Evolutionary conservation across 2,113 vertebrate genomes (phyloP).

Genomic region (Synodontis membranacea): DNA sequence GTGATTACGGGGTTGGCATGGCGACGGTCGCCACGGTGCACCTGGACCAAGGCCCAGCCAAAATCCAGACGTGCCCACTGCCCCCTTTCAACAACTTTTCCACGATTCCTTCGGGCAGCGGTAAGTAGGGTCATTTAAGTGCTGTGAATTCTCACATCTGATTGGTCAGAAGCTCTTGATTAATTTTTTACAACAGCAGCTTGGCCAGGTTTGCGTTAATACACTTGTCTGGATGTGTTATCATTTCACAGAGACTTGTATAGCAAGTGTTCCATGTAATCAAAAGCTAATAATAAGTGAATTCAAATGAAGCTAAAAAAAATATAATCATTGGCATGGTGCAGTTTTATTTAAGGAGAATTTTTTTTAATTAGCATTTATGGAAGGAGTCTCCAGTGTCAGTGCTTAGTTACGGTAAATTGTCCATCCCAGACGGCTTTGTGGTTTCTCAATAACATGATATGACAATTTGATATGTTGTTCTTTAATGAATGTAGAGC

Average conservation of each 20-base stretch:
- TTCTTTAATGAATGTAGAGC: neutral
- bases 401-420: neutral
- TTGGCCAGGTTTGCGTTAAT: neutral
- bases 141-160: neutral
- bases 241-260: neutral
- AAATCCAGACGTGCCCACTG: conserved; percentile 88
- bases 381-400: neutral
- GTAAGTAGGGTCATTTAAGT: conserved; percentile 66
- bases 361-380: neutral
- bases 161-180: neutral
- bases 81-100: conserved; percentile 78
- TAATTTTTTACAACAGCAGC: neutral
- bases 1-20: conserved; percentile 82
- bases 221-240: neutral
- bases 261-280: neutral
- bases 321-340: neutral
- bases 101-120: conserved; percentile 75
- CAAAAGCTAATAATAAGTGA: neutral
- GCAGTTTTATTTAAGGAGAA: neutral
- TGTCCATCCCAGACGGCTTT: neutral
- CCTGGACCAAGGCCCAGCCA: conserved; percentile 73
- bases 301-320: neutral
- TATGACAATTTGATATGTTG: too few species aligned
- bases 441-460: too few species aligned
- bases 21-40: conserved; percentile 80